Evolutionary conservation across 2,797 vertebrate genomes (phyloP).

Genomic region (Pipistrellus kuhlii): DNA sequence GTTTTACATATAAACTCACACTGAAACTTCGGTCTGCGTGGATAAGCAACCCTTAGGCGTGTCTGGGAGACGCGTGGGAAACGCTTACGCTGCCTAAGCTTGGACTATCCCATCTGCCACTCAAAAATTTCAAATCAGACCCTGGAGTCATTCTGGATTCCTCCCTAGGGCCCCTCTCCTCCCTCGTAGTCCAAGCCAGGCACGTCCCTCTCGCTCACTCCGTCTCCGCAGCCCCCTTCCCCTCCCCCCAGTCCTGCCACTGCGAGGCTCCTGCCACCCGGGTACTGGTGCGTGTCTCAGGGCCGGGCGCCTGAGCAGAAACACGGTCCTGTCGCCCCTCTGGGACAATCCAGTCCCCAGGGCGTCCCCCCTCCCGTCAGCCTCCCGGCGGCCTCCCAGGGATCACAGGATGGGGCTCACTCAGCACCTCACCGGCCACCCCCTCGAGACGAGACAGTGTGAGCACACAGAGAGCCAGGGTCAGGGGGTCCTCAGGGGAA

Average conservation of each 20-base stretch:
- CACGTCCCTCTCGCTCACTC: not conserved
- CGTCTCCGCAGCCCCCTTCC: not conserved
- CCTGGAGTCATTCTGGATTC: not conserved
- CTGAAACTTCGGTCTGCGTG: not conserved
- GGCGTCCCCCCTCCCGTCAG: not conserved
- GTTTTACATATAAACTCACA: not conserved
- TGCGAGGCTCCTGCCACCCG: not conserved
- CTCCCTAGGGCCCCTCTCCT: not conserved
- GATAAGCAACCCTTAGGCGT: not conserved
- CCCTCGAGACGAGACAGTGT: not conserved
- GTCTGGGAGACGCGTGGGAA: not conserved
- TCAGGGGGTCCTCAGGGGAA: no score
- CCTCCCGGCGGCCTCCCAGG: not conserved
- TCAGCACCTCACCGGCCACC: not conserved
- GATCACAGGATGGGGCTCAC: not conserved
- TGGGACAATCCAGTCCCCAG: not conserved
- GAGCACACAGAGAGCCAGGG: no score
- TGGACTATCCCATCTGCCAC: not conserved
- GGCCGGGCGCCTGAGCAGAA: not conserved
- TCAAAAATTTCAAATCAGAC: slow-evolving; percentile 19
- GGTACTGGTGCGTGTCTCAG: not conserved
- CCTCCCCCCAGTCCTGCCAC: not conserved
- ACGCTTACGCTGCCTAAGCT: not conserved
- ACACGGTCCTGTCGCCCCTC: not conserved
- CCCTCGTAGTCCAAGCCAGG: no score